These are phyloP conservation scores for Centropristis striata DNA, from an alignment of 2,113 vertebrate genomes.

Conservation along the genomic window DNA sequence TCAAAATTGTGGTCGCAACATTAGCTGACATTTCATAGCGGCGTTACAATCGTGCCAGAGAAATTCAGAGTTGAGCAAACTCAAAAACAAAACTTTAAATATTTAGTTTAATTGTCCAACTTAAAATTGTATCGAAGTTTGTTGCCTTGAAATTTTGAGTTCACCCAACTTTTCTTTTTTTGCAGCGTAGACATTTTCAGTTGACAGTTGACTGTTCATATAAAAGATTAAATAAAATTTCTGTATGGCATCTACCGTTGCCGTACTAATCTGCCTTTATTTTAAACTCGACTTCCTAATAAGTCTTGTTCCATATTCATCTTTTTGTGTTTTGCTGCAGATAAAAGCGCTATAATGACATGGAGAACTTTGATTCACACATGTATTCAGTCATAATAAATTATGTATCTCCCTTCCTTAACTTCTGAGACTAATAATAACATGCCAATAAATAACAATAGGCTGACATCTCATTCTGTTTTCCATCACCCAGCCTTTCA, in stretches of 20 bases:
- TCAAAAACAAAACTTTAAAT: no score
- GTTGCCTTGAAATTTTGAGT: no score
- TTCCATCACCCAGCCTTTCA: constrained; percentile 47
- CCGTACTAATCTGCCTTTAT: not conserved
- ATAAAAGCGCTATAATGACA: constrained; percentile 6
- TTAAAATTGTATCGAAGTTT: no score
- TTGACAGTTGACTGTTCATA: not conserved
- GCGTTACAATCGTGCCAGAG: no score
- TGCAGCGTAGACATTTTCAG: not conserved
- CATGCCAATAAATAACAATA: constrained; percentile 49
- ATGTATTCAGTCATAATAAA: constrained; percentile 18
- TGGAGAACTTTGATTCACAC: constrained; percentile 24
- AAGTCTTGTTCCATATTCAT: not conserved
- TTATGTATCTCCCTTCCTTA: constrained; percentile 26
- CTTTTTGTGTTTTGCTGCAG: not conserved
- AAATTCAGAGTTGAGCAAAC: no score
- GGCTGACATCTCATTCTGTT: constrained; percentile 49
- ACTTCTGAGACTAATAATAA: constrained; percentile 51
- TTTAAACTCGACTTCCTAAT: not conserved
- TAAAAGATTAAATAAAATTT: not conserved
- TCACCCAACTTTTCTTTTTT: no score
- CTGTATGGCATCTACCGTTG: not conserved
- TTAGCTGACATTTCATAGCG: no score
- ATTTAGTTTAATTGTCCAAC: no score
- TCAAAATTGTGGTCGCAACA: no score